Percentiles rank a stretch among this genome's conserved stretches.
Conservation (phyloP, 2,888 invertebrate species). For the Quadroppia sp. region DNA sequence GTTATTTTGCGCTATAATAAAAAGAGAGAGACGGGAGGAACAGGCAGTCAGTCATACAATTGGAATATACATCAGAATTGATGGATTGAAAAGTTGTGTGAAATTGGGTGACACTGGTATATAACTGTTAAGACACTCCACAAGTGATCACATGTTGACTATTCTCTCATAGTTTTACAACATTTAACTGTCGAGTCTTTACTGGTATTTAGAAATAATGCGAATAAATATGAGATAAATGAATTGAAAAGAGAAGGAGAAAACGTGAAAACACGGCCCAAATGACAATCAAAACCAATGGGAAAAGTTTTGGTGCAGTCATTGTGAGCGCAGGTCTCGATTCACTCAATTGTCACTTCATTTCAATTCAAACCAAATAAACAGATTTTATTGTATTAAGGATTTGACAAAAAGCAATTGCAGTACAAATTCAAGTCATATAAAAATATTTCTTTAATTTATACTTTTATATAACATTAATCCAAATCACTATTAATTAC, state of each 20-base stretch:
- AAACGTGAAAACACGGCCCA: slow-evolving; percentile 21
- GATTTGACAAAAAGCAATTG: neutral
- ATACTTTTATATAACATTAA: no score
- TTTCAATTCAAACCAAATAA: slow-evolving; percentile 1
- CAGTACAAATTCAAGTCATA: no score
- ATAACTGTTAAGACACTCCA: neutral
- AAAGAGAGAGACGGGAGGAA: neutral
- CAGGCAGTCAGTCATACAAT: neutral
- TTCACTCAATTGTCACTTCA: slow-evolving; percentile 32
- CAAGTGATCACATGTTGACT: slow-evolving; percentile 25
- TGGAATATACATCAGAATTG: neutral
- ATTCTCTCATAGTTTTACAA: neutral
- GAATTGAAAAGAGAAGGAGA: slow-evolving; percentile 15
- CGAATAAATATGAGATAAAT: slow-evolving; percentile 24
- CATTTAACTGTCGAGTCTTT: slow-evolving; percentile 5
- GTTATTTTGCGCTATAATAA: neutral
- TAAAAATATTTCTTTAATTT: no score
- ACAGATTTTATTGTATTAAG: slow-evolving; percentile 27
- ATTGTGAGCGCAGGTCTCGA: slow-evolving; percentile 28
- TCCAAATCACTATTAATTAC: no score
- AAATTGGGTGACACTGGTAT: neutral
- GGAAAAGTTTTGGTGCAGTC: slow-evolving; percentile 28
- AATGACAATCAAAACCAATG: slow-evolving; percentile 37
- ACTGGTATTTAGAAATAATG: slow-evolving; percentile 26
- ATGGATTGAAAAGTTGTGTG: neutral